Evolutionary conservation across 2,888 invertebrate species (phyloP), one percentile per base, ranked within the genome.

Genomic region (Polydesmus complanatus): DNA sequence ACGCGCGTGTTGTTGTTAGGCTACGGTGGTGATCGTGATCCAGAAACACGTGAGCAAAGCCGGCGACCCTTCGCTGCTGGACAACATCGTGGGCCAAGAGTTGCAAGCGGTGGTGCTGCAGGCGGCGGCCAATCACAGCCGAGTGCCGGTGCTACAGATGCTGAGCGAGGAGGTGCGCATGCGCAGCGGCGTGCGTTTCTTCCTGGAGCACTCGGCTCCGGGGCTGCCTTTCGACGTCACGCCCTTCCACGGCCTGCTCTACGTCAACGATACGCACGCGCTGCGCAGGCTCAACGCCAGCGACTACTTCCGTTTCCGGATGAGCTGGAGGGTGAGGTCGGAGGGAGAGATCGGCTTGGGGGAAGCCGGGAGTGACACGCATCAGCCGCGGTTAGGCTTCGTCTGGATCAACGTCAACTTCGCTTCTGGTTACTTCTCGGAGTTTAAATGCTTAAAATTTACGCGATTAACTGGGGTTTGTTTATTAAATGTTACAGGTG

Each of bases 161-260:
- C 23, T 58, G 50, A 22, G 25, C 23, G 19, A 22, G 11, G 25
- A 58, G 3, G 18, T 52, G 21, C 21, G 52, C 8, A 19, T 11
- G 22, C 18, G 21, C 11, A 54, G 54, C n/a, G 53, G 53, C 21
- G 60, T 54, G 1, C 27, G 19, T 27, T 60, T 60, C 21, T 54
- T 23, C 54, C 48, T 60, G 54, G 27, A 60, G 18, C 56, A 57
- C 50, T n/a, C 19, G 5, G 5, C 27, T 1, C 50, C 37, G 22
- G 51, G 52, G 18, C 37, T 52, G 21, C 61, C 61, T 27, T 61
- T 61, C 22, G 23, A 56, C 25, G 61, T 61, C 14, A 61, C 61
- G n/a, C 61, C 18, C 14, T 19, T 50, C 5, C n/a, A 56, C 14
- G 61, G 56, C 19, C 56, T 61, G 5, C 25, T 61, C 21, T 61